Base-by-base conservation (phyloP, 1,140 invertebrate species). In the Lepidurus packardi region DNA sequence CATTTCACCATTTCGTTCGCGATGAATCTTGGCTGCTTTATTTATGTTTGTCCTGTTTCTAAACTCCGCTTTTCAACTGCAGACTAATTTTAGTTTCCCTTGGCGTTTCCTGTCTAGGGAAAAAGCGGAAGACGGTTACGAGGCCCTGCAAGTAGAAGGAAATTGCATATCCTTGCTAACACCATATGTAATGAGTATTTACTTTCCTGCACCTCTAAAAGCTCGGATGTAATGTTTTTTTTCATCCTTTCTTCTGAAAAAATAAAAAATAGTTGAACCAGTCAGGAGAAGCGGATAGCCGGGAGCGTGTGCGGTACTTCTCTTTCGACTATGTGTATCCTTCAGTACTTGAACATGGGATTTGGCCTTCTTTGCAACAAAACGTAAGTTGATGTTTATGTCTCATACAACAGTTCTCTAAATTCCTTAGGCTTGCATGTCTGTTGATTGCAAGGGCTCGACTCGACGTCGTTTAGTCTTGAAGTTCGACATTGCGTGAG, bases 151-250 rank as follows among this genome's bases (percentile, higher is more conserved):
- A 65, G 53, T 65, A 9, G 53, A 65, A 65, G 53, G 53, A 65
- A 65, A 65, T 65, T 65, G 53, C 53, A 65, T 65, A 65, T 65
- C 53, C 53, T 16, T 65, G 53, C 53, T 65, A 13, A 65, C 53
- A n/a, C 53, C 53, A 65, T 65, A 65, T 21, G 53, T 65, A 65
- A 65, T 65, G 21, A 65, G 21, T 34, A 34, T 34, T 34, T 34
- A 34, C 34, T 34, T 34, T 4, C 34, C 34, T 34, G 34, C 3
- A 34, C 34, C 34, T 34, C 34, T 34, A 34, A 34, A 34, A 34
- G 34, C 34, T 34, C 34, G 34, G 34, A 34, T 34, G 34, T 34
- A 34, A 34, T 34, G 34, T 34, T 9, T 65, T 9, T 65, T 16
- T 16, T 65, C 53, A 7, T 65, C 53, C 7, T 11, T 65, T 65